Percentiles rank a stretch among this genome's conserved stretches.
These are phyloP conservation scores for Watersipora subatra DNA, from an alignment of 1,140 invertebrate species.

Conservation along the genomic window DNA sequence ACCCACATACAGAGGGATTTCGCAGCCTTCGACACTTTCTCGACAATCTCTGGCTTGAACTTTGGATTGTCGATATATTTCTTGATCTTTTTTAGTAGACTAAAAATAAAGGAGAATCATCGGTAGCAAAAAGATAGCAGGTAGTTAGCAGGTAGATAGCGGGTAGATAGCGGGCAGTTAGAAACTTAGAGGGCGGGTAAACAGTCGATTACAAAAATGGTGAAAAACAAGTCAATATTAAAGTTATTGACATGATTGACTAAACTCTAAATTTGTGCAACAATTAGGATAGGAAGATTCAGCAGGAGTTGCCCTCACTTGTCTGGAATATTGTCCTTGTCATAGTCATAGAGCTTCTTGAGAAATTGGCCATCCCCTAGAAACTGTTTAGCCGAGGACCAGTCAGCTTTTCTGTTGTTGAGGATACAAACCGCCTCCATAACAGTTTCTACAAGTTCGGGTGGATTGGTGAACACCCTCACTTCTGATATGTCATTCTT, in stretches of 20 bases:
- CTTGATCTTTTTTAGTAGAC: constrained; percentile 59
- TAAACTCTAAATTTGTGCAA: too few relatives aligned
- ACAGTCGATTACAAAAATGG: too few relatives aligned
- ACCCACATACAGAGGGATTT: constrained; percentile 42
- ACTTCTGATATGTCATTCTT: constrained; percentile 81
- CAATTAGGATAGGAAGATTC: too few relatives aligned
- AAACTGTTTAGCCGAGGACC: constrained; percentile 34
- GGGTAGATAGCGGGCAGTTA: too few relatives aligned
- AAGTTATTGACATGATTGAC: too few relatives aligned
- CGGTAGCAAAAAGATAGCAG: too few relatives aligned
- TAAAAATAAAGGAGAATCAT: too few relatives aligned
- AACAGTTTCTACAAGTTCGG: constrained; percentile 40
- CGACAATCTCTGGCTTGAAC: constrained; percentile 44
- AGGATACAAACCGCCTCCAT: constrained; percentile 78
- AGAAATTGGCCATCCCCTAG: constrained; percentile 38
- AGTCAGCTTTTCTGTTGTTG: constrained; percentile 55
- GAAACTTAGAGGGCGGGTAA: too few relatives aligned
- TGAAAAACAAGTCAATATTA: too few relatives aligned
- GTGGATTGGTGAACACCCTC: constrained; percentile 62
- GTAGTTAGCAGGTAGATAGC: too few relatives aligned
- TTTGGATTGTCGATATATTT: constrained; percentile 43
- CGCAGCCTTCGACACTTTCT: constrained; percentile 39
- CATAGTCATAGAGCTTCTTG: constrained; percentile 45
- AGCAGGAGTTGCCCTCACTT: constrained; percentile 32
- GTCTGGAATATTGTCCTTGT: constrained; percentile 64